phyloP scores from a whole-genome alignment of 2,113 vertebrate genomes.

The Toxostoma redivivum region DNA sequence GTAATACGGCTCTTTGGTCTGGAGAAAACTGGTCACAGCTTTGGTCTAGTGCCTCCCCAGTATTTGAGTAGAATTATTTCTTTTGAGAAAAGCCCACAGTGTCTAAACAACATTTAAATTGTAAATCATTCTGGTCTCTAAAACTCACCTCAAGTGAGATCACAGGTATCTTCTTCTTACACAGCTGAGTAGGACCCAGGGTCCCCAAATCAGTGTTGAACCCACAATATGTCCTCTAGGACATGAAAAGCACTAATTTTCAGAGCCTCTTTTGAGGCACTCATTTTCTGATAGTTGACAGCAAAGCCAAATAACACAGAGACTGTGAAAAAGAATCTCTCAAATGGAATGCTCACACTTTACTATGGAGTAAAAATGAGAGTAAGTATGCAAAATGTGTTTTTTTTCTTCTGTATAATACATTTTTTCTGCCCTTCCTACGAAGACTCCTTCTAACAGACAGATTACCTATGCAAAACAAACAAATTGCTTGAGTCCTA shows the following conservation, averaged over 20 bases:
- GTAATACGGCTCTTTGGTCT: not conserved
- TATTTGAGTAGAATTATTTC: not conserved
- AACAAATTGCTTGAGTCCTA: not conserved
- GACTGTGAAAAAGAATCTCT: not conserved
- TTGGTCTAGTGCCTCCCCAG: not conserved
- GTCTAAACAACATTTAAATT: not conserved
- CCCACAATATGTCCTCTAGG: not conserved
- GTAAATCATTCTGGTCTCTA: not conserved
- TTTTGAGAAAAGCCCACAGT: rapidly evolving
- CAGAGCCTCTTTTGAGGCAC: not conserved
- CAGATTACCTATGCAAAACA: not conserved
- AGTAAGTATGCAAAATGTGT: not conserved
- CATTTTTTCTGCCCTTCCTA: not conserved
- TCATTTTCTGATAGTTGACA: not conserved
- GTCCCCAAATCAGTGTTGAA: not conserved
- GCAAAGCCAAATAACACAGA: not conserved
- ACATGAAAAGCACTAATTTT: not conserved
- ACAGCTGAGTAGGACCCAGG: rapidly evolving
- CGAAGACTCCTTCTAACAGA: not conserved
- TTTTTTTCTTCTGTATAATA: not conserved
- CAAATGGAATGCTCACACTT: rapidly evolving
- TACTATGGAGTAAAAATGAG: not conserved
- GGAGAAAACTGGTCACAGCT: not conserved
- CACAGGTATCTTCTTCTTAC: not conserved
- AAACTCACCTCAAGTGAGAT: not conserved